phyloP scores from a whole-genome alignment of 1,140 invertebrate species.

The Liolophura sinensis region DNA sequence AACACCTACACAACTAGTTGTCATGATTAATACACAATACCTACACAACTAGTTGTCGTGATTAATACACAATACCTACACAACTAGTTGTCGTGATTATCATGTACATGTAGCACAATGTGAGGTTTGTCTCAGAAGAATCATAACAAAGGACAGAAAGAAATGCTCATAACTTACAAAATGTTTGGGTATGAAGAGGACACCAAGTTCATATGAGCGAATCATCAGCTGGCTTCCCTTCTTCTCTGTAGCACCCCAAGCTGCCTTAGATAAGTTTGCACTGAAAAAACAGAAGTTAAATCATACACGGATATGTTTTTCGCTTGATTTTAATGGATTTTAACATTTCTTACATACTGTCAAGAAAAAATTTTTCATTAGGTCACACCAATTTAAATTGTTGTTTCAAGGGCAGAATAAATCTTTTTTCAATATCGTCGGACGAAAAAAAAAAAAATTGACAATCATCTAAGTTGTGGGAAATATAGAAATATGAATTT shows the following conservation, averaged over 20 bases:
- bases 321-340: no score
- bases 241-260: conserved; percentile 83
- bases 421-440: no score
- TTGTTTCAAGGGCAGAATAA: no score
- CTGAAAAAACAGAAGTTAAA: conserved; percentile 65
- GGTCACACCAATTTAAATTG: no score
- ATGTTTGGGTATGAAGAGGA: conserved; percentile 84
- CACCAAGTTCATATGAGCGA: conserved; percentile 88
- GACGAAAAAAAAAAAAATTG: no score
- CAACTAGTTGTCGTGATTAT: neutral
- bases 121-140: neutral
- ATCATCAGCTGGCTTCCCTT: conserved; percentile 71
- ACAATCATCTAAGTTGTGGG: no score
- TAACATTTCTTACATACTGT: no score
- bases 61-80: neutral
- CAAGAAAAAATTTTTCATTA: no score
- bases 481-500: no score
- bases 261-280: conserved; percentile 93
- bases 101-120: neutral
- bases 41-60: neutral
- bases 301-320: no score
- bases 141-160: neutral
- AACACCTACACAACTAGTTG: neutral
- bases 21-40: no score
- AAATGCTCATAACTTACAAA: conserved; percentile 64